These are phyloP conservation scores for Aphelinus certus DNA, from an alignment of 1,140 invertebrate genomes.

Conservation along the genomic window DNA sequence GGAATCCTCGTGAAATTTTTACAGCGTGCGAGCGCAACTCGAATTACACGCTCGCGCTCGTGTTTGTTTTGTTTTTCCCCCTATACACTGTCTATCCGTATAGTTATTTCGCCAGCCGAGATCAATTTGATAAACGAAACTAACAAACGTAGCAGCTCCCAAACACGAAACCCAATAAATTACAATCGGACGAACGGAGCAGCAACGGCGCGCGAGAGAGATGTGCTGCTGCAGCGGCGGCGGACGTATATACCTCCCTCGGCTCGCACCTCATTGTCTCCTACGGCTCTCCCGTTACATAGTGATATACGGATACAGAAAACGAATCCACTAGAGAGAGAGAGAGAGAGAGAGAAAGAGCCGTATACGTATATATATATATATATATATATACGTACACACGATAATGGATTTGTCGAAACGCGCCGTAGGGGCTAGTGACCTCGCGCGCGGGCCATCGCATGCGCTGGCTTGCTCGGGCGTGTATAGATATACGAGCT, in stretches of 20 bases:
- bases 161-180: neutral
- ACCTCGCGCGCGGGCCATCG: slow-evolving; percentile 11
- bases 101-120: neutral
- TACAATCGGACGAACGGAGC: neutral
- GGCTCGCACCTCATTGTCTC: neutral
- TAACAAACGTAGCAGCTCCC: neutral
- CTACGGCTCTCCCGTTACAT: neutral
- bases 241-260: too few relatives aligned
- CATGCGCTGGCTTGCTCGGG: slow-evolving; percentile 20
- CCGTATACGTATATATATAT: neutral
- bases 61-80: too few relatives aligned
- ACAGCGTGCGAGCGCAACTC: neutral
- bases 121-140: neutral
- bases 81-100: too few relatives aligned
- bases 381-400: neutral
- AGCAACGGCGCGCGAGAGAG: neutral
- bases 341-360: neutral
- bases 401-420: slow-evolving; percentile 31
- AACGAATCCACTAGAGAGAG: neutral
- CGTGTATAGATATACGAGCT: neutral
- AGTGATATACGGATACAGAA: neutral
- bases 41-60: neutral
- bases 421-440: slow-evolving; percentile 32
- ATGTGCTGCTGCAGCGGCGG: too few relatives aligned
- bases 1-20: neutral